Conservation (phyloP, 2,797 vertebrate genomes). For the Ceyx erithaca region DNA sequence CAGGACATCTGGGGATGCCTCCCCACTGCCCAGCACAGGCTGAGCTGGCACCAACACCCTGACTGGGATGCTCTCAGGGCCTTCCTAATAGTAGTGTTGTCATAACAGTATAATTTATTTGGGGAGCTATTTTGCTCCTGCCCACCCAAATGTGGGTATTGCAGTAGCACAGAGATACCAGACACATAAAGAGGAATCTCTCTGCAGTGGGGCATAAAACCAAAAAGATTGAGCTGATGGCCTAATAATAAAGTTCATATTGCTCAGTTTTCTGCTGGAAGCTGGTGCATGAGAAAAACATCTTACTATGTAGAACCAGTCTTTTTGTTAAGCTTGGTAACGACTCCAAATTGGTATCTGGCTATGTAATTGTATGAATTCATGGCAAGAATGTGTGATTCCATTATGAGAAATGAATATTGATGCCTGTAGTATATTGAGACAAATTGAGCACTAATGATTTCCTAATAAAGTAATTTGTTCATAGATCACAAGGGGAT, state of each 20-base stretch:
- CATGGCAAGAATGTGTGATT: slow-evolving; percentile 59
- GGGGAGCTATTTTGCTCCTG: not conserved
- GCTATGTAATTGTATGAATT: slow-evolving; percentile 49
- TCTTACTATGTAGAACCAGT: not conserved
- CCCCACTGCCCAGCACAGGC: not conserved
- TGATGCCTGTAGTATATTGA: slow-evolving; percentile 73
- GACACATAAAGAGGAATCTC: not conserved
- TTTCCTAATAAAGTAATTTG: slow-evolving; percentile 84
- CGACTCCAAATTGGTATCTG: slow-evolving; percentile 12
- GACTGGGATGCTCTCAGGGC: not conserved
- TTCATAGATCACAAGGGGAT: slow-evolving; percentile 78
- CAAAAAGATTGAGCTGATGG: not conserved
- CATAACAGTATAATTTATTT: not conserved
- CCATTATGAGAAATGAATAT: slow-evolving; percentile 77
- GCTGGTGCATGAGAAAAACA: not conserved
- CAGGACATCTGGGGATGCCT: not conserved
- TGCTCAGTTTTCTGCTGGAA: slow-evolving; percentile 16
- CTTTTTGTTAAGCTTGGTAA: slow-evolving; percentile 34
- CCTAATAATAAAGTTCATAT: not conserved
- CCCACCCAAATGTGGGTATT: not conserved
- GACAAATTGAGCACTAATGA: slow-evolving; percentile 80
- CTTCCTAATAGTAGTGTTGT: not conserved
- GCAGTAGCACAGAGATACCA: not conserved
- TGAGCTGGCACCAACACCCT: not conserved
- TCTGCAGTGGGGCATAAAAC: not conserved